Evolutionary conservation across 2,888 invertebrate genomes (phyloP), one percentile per base, ranked within the genome.

Genomic region (Tipula confusa): DNA sequence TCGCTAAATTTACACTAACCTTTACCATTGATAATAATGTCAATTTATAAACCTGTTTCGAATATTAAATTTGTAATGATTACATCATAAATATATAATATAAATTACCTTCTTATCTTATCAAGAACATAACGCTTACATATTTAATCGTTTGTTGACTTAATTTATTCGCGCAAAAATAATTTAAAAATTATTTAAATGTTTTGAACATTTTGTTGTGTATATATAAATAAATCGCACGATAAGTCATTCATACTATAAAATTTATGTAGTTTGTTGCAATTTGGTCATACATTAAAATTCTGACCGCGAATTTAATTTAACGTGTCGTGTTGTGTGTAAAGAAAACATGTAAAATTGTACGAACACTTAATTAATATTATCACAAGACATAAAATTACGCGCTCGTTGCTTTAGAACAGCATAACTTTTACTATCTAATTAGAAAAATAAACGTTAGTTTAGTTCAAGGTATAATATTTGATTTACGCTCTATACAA

Each of bases 361-460:
- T 64, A 13, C 1, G 33, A 9, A 13, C 38, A 38, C 9, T 38
- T 38, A 13, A n/a, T 31, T 13, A 38, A 38, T 64, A 4, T 43
- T 13, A 24, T 64, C 24, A 64, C 24, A 64, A 64, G 64, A 64
- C 24, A 11, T 36, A 36, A 64, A 64, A 24, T 43, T 24, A 64
- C 24, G 24, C 24, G 24, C 9, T n/a, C n/a, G 24, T 24, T 43
- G n/a, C n/a, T 43, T 43, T 43, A 43, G 43, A n/a, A 43, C n/a
- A 64, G 2, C 64, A n/a, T n/a, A 64, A 64, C 64, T 64, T 64
- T 64, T 64, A 64, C 64, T 64, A 64, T 64, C 64, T 64, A 64
- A 24, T 64, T 64, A 64, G 9, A 24, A 64, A 64, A 64, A 24
- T n/a, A 43, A 15, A 43, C n/a, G n/a, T n/a, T 24, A 24, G 64